Percentiles rank a stretch among this genome's conserved stretches.
These are phyloP conservation scores for Omphaloscelis lunosa DNA, from an alignment of 2,888 invertebrate species.

Conservation along the genomic window DNA sequence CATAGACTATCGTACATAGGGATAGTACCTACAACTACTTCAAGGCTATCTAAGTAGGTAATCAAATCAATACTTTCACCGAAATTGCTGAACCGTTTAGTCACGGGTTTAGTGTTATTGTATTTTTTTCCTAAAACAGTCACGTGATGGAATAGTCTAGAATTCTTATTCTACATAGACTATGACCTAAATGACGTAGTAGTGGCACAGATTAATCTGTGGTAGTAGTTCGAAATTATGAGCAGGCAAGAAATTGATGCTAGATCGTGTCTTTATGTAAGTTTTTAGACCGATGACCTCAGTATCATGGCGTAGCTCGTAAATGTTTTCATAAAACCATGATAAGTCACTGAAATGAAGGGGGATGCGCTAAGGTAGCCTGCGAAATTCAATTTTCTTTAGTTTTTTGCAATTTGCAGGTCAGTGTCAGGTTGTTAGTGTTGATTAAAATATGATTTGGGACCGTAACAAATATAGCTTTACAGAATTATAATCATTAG, in stretches of 20 bases:
- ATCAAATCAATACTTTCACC: constrained; percentile 28
- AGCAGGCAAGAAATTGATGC: neutral
- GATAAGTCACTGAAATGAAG: neutral
- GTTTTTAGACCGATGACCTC: neutral
- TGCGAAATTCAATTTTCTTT: too few species aligned
- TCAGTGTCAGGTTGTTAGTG: too few species aligned
- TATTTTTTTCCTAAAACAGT: neutral
- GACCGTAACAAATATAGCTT: too few species aligned
- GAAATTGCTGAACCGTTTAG: constrained; percentile 10
- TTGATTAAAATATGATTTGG: too few species aligned
- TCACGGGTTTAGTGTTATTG: constrained; percentile 1
- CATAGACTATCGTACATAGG: neutral
- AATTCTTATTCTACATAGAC: constrained; percentile 21
- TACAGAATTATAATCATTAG: too few species aligned
- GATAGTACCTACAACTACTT: neutral
- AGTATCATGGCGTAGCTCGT: neutral
- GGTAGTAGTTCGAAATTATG: neutral
- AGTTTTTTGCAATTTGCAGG: too few species aligned
- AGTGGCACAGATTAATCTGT: too few species aligned
- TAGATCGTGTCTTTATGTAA: neutral
- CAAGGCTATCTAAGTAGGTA: constrained; percentile 18
- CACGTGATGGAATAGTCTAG: constrained; percentile 39
- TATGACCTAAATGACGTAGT: constrained; percentile 22
- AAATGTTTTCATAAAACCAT: neutral
- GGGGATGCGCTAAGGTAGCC: too few species aligned